Evolutionary conservation across 1,140 invertebrate genomes (phyloP), one percentile per base, ranked within the genome.

Genomic region (Melitaea cinxia): DNA sequence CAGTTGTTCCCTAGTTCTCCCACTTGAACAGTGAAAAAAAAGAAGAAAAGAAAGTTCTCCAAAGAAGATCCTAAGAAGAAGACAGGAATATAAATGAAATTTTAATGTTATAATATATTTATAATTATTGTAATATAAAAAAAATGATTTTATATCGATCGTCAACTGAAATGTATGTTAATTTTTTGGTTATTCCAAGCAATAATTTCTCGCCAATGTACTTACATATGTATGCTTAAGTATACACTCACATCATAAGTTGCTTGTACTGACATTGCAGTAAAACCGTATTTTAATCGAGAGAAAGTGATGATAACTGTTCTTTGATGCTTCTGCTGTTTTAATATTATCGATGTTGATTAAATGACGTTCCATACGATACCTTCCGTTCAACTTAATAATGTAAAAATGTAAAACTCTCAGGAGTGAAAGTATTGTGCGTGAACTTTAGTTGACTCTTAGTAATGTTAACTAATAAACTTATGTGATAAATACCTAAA

Each of bases 1-100:
- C 96, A 97, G 96, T 96, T 91, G 92, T 92, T 92, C 91, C 84
- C 78, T 91, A 92, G 91, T 88, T 80, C 80, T 73, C 73, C 69
- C 78, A 68, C 61, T 17, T 3, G 42, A 49, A 52, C 21, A 57
- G 2, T 39, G 17, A 42, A 7, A 12, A 47, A 15, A 6, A 15
- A 21, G 19, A 23, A 47, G 15, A 21, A 7, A 64, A 33, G 26
- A 63, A 42, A n/a, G 45, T 21, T 12, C 15, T 15, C n/a, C 2
- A 39, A 15, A 17, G 15, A 3, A 15, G 14, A 33, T 7, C n/a
- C 3, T 33, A 12, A 10, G n/a, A 33, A 33, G 26, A 0, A 28
- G 9, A 0, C 9, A 28, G 4, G 9, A 5, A 28, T 28, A 5
- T 5, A 28, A 5, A 28, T 28, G 9, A 28, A 30, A 7, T 10